These are phyloP conservation scores for Neelides sp. DNA, from an alignment of 1,140 invertebrate species.

Conservation along the genomic window DNA sequence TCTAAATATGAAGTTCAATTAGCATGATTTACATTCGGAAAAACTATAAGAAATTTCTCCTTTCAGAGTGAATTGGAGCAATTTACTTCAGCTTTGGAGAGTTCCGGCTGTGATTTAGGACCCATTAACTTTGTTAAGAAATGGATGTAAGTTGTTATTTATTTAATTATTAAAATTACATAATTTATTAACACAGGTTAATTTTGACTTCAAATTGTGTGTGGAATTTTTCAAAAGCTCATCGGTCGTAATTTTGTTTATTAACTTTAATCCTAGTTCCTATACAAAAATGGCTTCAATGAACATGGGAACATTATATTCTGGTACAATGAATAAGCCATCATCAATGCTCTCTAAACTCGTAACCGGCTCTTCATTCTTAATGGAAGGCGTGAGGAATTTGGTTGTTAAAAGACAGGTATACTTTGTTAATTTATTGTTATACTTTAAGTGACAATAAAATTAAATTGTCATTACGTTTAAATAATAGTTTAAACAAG, in stretches of 20 bases:
- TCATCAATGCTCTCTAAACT: slow-evolving; percentile 87
- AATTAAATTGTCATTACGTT: slow-evolving; percentile 1
- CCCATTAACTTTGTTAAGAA: slow-evolving; percentile 70
- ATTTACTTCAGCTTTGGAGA: slow-evolving; percentile 60
- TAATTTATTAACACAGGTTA: slow-evolving; percentile 13
- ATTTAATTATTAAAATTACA: slow-evolving; percentile 33
- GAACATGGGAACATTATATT: slow-evolving; percentile 1
- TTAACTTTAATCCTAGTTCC: slow-evolving; percentile 43
- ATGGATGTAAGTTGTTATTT: slow-evolving; percentile 56
- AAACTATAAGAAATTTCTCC: slow-evolving; percentile 11
- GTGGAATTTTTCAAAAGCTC: not conserved
- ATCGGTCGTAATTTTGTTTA: slow-evolving; percentile 11
- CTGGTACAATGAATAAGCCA: not conserved
- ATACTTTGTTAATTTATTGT: slow-evolving; percentile 34
- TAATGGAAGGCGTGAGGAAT: slow-evolving; percentile 99
- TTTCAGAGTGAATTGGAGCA: slow-evolving; percentile 59
- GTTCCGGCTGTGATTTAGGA: slow-evolving; percentile 68
- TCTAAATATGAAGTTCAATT: not conserved
- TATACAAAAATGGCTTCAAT: slow-evolving; percentile 62
- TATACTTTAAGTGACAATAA: slow-evolving; percentile 4
- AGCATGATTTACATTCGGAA: not conserved
- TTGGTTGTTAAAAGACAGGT: slow-evolving; percentile 94
- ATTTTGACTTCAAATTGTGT: slow-evolving; percentile 1
- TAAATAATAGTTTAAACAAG: too few species aligned
- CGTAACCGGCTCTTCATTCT: slow-evolving; percentile 89